phyloP scores from a whole-genome alignment of 2,113 vertebrate species.

The Stictonetta naevosa region DNA sequence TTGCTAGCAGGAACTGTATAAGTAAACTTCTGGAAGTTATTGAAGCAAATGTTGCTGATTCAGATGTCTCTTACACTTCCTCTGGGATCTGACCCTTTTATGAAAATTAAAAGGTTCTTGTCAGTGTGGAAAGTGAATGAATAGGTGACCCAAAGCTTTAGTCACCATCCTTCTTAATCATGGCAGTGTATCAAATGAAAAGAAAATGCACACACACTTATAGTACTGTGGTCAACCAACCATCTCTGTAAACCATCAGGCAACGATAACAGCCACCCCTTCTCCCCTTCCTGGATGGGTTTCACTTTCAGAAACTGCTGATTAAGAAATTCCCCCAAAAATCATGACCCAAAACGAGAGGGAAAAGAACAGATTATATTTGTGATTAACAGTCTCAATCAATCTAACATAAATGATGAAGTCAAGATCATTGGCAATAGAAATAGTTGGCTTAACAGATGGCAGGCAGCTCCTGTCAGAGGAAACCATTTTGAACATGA shows the following conservation, averaged over 20 bases:
- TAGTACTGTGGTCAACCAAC: neutral
- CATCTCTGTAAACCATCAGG: neutral
- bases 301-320: slow-evolving; percentile 19
- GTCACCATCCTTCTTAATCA: neutral
- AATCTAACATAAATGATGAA: slow-evolving; percentile 38
- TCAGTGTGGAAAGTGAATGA: neutral
- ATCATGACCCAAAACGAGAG: neutral
- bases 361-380: slow-evolving; percentile 60
- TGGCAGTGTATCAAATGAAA: neutral
- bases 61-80: neutral
- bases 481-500: slow-evolving; percentile 60
- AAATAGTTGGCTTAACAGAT: slow-evolving; percentile 78
- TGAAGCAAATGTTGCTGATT: slow-evolving; percentile 20
- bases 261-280: neutral
- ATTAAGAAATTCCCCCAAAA: slow-evolving; percentile 43
- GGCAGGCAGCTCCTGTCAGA: slow-evolving; percentile 67
- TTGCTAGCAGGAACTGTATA: neutral
- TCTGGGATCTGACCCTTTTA: neutral
- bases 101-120: slow-evolving; percentile 24
- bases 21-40: neutral
- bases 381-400: slow-evolving; percentile 63
- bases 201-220: neutral
- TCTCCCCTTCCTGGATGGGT: neutral
- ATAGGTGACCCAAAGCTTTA: neutral
- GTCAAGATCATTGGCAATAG: slow-evolving; percentile 68